Evolutionary conservation across 2,797 vertebrate genomes (phyloP), one percentile per base, ranked within the genome.

Genomic region (Sciurus vulgaris): DNA sequence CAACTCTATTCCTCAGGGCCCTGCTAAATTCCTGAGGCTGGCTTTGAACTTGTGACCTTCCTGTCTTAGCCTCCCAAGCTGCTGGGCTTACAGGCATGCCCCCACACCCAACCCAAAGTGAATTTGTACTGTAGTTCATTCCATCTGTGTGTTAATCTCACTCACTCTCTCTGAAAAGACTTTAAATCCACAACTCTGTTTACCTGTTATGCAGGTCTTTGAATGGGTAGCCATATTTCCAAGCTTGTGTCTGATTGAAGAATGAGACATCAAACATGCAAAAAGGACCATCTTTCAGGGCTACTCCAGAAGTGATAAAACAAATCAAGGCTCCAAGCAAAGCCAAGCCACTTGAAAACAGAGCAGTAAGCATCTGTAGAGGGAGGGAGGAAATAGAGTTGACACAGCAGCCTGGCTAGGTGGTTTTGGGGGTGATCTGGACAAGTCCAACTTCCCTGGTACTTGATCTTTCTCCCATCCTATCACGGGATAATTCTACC

Each of bases 221-320:
- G 94, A 99, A 99, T 5, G 98, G 98, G 81, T 99, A 99, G 2
- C 97, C 98, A 93, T 98, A 98, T 78, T 93, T 92, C 69, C 92
- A 96, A 12, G 78, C 35, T 0, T 14, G 59, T 2, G 94, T 90
- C 0, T 76, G 96, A 89, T 96, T 84, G 81, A 86, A 91, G 74
- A 77, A 59, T 0, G 96, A 92, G 77, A 70, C 12, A 0, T 97
- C 97, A 22, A 98, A 98, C 95, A 98, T 96, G 95, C 99, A 99
- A 76, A 98, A 98, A 10, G 99, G 99, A 13, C 99, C 99, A 0
- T 98, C 97, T 96, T 98, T 98, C 97, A 99, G 86, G 13, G 98
- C 98, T 86, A 97, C 97, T 13, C 98, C 98, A 0, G 97, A 98
- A n/a, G 98, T 95, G 30, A 98, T 22, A 5, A 99, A 98, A 93